These are phyloP conservation scores for Catocala sponsa DNA, from an alignment of 2,888 invertebrate genomes.

Conservation along the genomic window DNA sequence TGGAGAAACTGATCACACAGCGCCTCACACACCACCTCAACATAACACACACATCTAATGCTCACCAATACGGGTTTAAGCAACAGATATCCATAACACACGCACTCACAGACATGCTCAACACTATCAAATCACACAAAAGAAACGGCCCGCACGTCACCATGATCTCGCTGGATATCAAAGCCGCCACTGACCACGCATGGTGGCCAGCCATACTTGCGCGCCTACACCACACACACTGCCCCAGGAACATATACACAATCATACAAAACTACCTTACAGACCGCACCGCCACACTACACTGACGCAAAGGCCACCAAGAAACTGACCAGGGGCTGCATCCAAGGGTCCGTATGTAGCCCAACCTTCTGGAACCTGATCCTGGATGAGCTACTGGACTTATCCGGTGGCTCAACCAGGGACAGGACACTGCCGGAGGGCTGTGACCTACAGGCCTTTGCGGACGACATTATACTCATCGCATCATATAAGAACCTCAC, in stretches of 20 bases:
- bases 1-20: no score
- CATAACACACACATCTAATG: neutral
- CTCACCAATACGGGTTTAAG: neutral
- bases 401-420: no score
- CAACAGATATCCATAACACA: neutral
- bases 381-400: neutral
- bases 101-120: no score
- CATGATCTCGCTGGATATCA: no score
- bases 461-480: neutral
- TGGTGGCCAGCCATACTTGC: no score
- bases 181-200: no score
- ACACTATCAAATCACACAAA: no score
- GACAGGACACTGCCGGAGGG: neutral
- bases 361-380: slow-evolving; percentile 2
- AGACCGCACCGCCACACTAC: neutral
- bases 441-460: neutral
- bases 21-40: no score
- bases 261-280: neutral
- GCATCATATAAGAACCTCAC: no score
- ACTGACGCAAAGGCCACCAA: no score
- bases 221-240: no score
- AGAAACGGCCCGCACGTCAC: no score
- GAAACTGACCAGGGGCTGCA: neutral
- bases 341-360: neutral
- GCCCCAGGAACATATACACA: neutral